Percentiles rank a stretch among this genome's conserved stretches.
Conservation (phyloP, 2,113 vertebrate genomes). For the Scalopus aquaticus region DNA sequence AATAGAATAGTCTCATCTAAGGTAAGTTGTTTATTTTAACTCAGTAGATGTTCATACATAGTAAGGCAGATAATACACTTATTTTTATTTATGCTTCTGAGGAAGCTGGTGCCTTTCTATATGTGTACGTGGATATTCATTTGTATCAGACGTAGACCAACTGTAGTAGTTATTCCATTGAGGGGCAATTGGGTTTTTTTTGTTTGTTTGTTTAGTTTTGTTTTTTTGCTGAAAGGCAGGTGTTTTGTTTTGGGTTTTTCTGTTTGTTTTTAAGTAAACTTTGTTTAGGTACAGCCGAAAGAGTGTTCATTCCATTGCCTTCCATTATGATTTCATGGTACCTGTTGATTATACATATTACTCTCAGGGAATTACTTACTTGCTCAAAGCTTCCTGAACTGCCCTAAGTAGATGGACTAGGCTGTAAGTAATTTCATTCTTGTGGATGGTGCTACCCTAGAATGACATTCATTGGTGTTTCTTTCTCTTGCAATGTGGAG, state of each 20-base stretch:
- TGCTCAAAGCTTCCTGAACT: slow-evolving; percentile 18
- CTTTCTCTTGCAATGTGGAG: background rate
- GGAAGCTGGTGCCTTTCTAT: slow-evolving; percentile 21
- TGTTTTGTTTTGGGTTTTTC: background rate
- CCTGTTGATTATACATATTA: slow-evolving; percentile 38
- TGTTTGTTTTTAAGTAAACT: background rate
- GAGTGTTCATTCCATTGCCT: background rate
- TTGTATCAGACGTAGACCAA: background rate
- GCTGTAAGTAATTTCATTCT: slow-evolving; percentile 41
- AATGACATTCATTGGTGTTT: background rate
- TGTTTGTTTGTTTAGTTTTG: too few relatives aligned
- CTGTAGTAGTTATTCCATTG: background rate
- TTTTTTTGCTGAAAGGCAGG: background rate
- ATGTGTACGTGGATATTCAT: background rate
- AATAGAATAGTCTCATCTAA: slow-evolving; percentile 99
- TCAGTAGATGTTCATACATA: background rate
- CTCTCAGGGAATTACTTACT: slow-evolving; percentile 40
- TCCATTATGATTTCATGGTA: slow-evolving; percentile 37
- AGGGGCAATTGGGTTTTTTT: background rate
- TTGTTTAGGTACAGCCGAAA: slow-evolving; percentile 16
- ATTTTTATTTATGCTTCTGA: background rate
- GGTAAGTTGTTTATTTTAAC: slow-evolving; percentile 84
- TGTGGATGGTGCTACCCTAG: background rate
- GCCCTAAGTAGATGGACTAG: background rate
- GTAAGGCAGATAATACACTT: rapidly evolving